A percentile compares a stretch with the other conserved stretches of the same genome.
phyloP scores from a whole-genome alignment of 1,140 invertebrate genomes.

The Tetragnatha versicolor region DNA sequence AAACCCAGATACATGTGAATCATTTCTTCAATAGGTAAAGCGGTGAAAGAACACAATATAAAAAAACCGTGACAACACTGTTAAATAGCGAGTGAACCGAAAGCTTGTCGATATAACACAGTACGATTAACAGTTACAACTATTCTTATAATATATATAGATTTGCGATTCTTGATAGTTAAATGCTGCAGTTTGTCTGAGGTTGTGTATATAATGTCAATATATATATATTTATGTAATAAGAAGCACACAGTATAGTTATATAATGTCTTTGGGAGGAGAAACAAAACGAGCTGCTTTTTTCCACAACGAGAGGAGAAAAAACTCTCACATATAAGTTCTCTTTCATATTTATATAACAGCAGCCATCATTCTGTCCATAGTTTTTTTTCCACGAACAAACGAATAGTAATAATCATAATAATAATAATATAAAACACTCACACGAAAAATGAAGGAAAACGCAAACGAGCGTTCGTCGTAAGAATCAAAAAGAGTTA shows the following conservation, averaged over 20 bases:
- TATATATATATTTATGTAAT: constrained; percentile 48
- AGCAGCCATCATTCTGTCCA: background rate
- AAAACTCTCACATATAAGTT: constrained; percentile 11
- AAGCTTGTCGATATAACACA: constrained; percentile 32
- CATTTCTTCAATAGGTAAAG: constrained; percentile 15
- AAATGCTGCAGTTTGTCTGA: constrained; percentile 45
- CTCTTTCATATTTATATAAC: constrained; percentile 1
- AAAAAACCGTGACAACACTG: constrained; percentile 38
- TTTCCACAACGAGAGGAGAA: constrained; percentile 12
- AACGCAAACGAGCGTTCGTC: background rate
- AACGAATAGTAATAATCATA: constrained; percentile 1
- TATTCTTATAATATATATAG: constrained; percentile 53
- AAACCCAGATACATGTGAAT: constrained; percentile 22
- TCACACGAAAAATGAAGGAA: background rate
- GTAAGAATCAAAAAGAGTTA: constrained; percentile 14
- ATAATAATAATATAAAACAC: background rate
- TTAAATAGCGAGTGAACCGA: constrained; percentile 34
- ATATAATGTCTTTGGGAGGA: constrained; percentile 27
- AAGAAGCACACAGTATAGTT: constrained; percentile 54
- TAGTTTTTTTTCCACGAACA: constrained; percentile 14
- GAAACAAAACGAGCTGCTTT: constrained; percentile 36
- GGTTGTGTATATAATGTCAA: constrained; percentile 47
- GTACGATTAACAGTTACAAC: constrained; percentile 53
- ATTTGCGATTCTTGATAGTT: constrained; percentile 54
- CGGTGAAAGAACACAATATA: constrained; percentile 44